Base-by-base conservation (phyloP, 2,888 invertebrate genomes). In the Orchesella flavescens region DNA sequence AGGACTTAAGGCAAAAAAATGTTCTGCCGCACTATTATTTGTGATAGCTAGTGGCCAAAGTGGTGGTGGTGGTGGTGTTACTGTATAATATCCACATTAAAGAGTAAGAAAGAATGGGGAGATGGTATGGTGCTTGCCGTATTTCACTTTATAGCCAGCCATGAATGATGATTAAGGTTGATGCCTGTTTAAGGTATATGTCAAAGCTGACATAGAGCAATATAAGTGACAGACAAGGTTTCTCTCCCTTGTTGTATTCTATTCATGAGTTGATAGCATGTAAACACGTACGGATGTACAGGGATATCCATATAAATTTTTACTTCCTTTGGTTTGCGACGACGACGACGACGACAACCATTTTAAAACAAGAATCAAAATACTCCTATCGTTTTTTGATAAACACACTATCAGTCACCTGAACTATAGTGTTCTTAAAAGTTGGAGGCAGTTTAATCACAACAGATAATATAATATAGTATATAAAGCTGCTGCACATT, bases 101-200 rank as follows among this genome's bases (percentile, higher is more conserved):
- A 34, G 34, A 2, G 34, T 4, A 2, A 7, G 3, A 34, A 34
- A 34, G 34, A 34, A 34, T 34, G 34, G 34, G 34, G 34, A 34
- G n/a, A n/a, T n/a, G n/a, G n/a, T n/a, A n/a, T n/a, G n/a, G 3
- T 34, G 34, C 34, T 34, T 34, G 34, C n/a, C 34, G 34, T 34
- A 34, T 34, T 72, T 55, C 69, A 69, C 76, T 74, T 71, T 46
- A 63, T 19, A 69, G 63, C 49, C 44, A 83, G 72, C 78, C 57
- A 49, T 82, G 85, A 73, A 82, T 83, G 77, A 82, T 83, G 83
- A 85, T 80, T 87, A 86, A 87, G 87, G 86, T 85, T 83, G 79
- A 78, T 85, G 86, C 75, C 87, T 85, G 78, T 85, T 79, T 85
- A 84, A 83, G 84, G 83, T 49, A 86, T 81, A 77, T 86, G 87